These are phyloP conservation scores for Pseudopodoces humilis DNA, from an alignment of 2,113 vertebrate species.

Conservation along the genomic window DNA sequence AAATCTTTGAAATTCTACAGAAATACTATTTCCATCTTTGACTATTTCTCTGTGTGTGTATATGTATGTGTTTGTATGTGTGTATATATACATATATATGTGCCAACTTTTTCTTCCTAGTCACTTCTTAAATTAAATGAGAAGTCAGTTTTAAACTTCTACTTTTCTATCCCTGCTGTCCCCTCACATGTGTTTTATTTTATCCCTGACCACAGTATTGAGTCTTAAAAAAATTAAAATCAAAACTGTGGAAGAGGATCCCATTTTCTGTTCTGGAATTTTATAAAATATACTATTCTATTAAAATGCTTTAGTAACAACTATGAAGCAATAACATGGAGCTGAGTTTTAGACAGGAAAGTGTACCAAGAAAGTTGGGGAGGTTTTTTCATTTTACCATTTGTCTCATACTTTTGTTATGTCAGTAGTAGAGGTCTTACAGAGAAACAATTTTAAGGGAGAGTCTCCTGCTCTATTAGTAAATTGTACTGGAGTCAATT, in stretches of 20 bases:
- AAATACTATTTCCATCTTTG: not conserved
- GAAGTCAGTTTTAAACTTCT: not conserved
- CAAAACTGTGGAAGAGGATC: not conserved
- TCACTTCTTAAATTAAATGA: not conserved
- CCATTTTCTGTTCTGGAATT: not conserved
- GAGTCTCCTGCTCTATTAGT: not conserved
- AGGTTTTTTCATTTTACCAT: not conserved
- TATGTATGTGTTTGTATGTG: not conserved
- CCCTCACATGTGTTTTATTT: not conserved
- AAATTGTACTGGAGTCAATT: not conserved
- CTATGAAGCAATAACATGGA: not conserved
- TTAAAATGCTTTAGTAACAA: not conserved
- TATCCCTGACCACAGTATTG: not conserved
- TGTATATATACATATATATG: not conserved
- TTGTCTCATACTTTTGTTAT: not conserved
- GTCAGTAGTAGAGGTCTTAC: not conserved
- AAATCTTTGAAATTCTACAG: not conserved
- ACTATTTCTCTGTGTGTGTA: not conserved
- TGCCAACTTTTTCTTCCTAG: not conserved
- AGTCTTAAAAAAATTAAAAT: not conserved
- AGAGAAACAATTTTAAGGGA: not conserved
- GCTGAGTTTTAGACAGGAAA: slow-evolving; percentile 36
- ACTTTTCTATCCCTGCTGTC: not conserved
- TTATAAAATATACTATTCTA: not conserved
- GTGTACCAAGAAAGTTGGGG: not conserved